Evolutionary conservation across 2,113 vertebrate species (phyloP).

Genomic region (Paraplagusia blochii): DNA sequence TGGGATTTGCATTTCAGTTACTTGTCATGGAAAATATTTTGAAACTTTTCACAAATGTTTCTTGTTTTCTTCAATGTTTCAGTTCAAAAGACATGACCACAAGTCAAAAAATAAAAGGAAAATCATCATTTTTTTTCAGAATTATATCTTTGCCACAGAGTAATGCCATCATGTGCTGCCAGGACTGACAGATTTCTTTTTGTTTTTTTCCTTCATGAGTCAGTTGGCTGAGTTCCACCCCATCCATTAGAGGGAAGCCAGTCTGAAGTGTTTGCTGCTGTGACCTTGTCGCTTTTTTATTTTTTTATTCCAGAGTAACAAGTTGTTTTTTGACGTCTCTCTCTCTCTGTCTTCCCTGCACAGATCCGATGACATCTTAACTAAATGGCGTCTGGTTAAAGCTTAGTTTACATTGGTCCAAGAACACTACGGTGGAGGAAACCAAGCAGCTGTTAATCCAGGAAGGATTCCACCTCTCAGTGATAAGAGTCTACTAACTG

Average conservation of each 20-base stretch:
- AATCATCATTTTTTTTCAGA: too few relatives aligned
- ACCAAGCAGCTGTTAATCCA: conserved; percentile 50
- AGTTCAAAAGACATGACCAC: too few relatives aligned
- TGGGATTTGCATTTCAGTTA: too few relatives aligned
- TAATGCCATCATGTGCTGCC: background rate
- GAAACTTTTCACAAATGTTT: too few relatives aligned
- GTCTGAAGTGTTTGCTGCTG: conserved; percentile 5
- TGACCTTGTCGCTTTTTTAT: conserved; percentile 15
- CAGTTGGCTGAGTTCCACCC: background rate
- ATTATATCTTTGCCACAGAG: too few relatives aligned
- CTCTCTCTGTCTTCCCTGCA: conserved; percentile 9
- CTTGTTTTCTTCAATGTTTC: too few relatives aligned
- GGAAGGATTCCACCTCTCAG: conserved; percentile 50
- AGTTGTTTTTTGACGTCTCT: conserved; percentile 11
- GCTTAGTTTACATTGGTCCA: conserved; percentile 30
- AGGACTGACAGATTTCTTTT: background rate
- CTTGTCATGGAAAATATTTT: too few relatives aligned
- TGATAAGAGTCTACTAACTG: conserved; percentile 48
- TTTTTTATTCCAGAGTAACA: too few relatives aligned
- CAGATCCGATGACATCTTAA: conserved; percentile 51
- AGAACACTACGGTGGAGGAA: conserved; percentile 44
- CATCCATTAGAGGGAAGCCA: conserved; percentile 1
- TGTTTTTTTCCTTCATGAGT: too few relatives aligned
- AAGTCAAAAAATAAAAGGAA: too few relatives aligned
- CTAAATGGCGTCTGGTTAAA: conserved; percentile 39